phyloP scores from a whole-genome alignment of 2,888 invertebrate genomes.

The Mimachlamys varia region DNA sequence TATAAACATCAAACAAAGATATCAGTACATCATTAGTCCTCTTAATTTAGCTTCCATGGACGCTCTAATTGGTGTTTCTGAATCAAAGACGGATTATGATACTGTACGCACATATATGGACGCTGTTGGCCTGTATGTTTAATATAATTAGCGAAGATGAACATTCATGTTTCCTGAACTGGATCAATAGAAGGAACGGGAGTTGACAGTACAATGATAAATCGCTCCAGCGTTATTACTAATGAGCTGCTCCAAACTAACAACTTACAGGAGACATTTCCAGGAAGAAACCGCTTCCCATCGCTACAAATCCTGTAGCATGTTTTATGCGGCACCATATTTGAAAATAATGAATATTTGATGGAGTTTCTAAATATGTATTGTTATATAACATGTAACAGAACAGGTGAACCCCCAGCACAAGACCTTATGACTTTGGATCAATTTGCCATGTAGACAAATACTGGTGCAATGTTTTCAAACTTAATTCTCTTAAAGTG shows the following conservation, averaged over 20 bases:
- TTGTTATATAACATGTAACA: neutral
- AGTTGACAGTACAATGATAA: neutral
- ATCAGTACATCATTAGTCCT: too few relatives aligned
- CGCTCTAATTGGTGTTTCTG: too few relatives aligned
- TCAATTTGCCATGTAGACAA: neutral
- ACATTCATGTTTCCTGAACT: too few relatives aligned
- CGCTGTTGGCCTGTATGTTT: too few relatives aligned
- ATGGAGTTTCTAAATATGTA: conserved; percentile 32
- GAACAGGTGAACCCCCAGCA: neutral
- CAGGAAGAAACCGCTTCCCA: neutral
- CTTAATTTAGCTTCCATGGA: too few relatives aligned
- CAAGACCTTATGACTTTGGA: neutral
- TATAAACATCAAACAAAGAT: too few relatives aligned
- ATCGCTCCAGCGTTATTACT: neutral
- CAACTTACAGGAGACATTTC: neutral
- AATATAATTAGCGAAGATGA: too few relatives aligned
- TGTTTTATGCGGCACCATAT: neutral
- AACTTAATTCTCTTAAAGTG: neutral
- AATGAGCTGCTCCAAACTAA: neutral
- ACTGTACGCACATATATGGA: too few relatives aligned
- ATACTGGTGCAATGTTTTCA: neutral
- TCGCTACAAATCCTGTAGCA: neutral
- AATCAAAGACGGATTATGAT: too few relatives aligned
- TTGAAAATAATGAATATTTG: neutral
- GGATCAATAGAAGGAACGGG: neutral